These are phyloP conservation scores for Leucosticte australis DNA, from an alignment of 2,113 vertebrate genomes.

Conservation along the genomic window DNA sequence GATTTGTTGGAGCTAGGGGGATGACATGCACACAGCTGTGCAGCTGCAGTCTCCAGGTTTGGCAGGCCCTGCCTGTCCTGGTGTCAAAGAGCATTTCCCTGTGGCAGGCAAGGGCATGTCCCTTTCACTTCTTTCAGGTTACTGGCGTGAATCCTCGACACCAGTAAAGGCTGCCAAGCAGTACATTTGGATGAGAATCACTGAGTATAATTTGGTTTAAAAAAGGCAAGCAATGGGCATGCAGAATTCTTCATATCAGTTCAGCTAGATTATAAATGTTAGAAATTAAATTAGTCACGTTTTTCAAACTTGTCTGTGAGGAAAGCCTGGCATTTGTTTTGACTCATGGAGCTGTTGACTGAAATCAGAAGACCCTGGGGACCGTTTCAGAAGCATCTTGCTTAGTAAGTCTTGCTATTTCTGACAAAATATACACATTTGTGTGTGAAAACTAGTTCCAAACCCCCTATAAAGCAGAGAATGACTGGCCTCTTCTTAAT, in stretches of 20 bases:
- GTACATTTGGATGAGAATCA: background rate
- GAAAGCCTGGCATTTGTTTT: background rate
- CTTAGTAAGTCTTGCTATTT: background rate
- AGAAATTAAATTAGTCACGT: background rate
- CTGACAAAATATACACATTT: background rate
- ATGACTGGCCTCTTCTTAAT: background rate
- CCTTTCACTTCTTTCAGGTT: background rate
- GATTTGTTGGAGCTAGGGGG: background rate
- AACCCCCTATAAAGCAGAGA: background rate
- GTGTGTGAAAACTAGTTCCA: background rate
- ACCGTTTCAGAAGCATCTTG: background rate
- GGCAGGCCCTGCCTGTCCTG: background rate
- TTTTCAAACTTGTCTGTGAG: background rate
- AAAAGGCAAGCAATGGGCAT: background rate
- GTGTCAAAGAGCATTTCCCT: background rate
- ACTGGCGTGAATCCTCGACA: background rate
- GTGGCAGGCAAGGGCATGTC: fast-evolving
- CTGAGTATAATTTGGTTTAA: background rate
- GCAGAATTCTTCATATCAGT: background rate
- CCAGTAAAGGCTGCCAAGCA: background rate
- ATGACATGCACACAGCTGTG: background rate
- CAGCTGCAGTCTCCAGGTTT: background rate
- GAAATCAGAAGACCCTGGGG: background rate
- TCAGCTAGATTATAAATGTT: background rate
- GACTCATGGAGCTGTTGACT: background rate